Evolutionary conservation across 2,888 invertebrate genomes (phyloP).

Genomic region (Steromphala cineraria): DNA sequence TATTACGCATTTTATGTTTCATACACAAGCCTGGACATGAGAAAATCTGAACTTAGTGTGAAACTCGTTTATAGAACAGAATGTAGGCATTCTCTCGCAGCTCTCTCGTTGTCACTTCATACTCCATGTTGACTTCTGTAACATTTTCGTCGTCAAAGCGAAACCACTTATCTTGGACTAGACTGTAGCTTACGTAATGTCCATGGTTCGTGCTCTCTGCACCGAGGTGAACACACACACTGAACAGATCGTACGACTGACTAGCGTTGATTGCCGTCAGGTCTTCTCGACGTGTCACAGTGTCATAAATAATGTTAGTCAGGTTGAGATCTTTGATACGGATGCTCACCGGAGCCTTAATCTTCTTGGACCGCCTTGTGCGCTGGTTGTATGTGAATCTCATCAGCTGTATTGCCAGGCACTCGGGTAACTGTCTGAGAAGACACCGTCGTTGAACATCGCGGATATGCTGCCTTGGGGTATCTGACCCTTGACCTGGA

Average conservation of each 20-base stretch:
- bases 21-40: no score
- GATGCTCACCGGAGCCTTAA: constrained; percentile 66
- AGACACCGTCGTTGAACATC: constrained; percentile 68
- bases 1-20: no score
- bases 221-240: constrained; percentile 69
- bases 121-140: constrained; percentile 70
- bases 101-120: constrained; percentile 66
- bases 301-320: constrained; percentile 66
- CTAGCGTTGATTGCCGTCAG: constrained; percentile 50
- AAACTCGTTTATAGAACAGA: constrained; percentile 62
- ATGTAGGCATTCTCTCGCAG: constrained; percentile 72
- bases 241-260: constrained; percentile 68
- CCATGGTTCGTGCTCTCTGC: constrained; percentile 66
- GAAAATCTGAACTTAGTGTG: neutral
- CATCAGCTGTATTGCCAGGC: constrained; percentile 71
- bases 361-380: constrained; percentile 58
- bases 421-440: constrained; percentile 71
- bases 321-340: constrained; percentile 66
- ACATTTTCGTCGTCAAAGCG: constrained; percentile 71
- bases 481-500: neutral
- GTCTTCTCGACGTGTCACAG: constrained; percentile 65
- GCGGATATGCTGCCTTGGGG: constrained; percentile 30
- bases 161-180: constrained; percentile 61
- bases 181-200: constrained; percentile 69
- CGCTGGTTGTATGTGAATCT: constrained; percentile 64